These are phyloP conservation scores for Cochlearius cochlearius DNA, from an alignment of 2,113 vertebrate species.

Conservation along the genomic window DNA sequence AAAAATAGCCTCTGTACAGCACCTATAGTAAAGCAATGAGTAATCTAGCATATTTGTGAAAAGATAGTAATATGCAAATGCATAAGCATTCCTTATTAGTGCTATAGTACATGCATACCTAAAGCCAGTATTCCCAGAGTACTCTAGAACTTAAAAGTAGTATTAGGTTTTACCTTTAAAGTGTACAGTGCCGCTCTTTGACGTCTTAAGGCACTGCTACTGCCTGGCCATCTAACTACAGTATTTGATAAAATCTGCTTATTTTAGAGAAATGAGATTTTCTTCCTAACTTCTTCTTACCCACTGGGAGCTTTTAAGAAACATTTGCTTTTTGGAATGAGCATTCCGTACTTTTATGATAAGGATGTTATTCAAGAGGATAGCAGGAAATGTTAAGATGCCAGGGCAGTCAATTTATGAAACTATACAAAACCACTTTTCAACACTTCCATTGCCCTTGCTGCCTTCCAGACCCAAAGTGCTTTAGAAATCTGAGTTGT, in stretches of 20 bases:
- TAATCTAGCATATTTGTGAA: neutral
- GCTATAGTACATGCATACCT: neutral
- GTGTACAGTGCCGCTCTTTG: neutral
- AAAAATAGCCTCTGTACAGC: neutral
- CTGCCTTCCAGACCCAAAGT: neutral
- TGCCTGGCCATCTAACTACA: neutral
- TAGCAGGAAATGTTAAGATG: neutral
- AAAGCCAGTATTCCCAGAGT: neutral
- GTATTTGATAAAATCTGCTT: neutral
- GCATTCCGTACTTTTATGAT: neutral
- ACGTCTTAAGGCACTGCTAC: neutral
- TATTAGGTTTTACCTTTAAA: neutral
- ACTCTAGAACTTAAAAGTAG: neutral
- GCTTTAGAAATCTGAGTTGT: neutral
- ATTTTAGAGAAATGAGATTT: neutral
- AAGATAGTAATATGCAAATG: neutral
- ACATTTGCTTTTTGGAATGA: neutral
- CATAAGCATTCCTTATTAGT: neutral
- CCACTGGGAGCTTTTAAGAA: neutral
- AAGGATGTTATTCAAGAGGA: neutral
- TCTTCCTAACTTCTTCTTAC: neutral
- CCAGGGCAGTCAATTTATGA: neutral
- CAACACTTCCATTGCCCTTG: neutral
- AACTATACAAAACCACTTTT: neutral
- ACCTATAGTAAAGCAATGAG: neutral